Evolutionary conservation across 2,113 vertebrate species (phyloP).

Genomic region (Xenus cinereus): DNA sequence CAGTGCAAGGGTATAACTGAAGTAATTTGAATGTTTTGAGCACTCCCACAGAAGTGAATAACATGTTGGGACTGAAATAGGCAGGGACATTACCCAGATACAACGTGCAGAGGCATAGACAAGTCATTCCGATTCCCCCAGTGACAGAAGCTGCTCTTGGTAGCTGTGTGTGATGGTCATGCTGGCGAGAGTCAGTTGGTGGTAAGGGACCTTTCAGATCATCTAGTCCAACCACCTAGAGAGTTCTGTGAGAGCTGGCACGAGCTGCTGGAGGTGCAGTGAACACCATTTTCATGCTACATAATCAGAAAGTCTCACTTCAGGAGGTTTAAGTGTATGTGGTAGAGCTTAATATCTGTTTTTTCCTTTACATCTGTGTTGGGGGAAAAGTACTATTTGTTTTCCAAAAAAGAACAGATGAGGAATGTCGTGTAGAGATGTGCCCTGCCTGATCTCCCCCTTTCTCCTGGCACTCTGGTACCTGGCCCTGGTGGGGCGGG

Average conservation of each 20-base stretch:
- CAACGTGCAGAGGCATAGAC: accelerated
- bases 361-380: background rate
- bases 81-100: background rate
- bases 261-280: background rate
- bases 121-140: accelerated
- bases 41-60: accelerated
- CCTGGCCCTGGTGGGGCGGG: background rate
- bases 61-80: accelerated
- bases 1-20: background rate
- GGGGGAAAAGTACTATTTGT: background rate
- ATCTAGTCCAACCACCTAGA: too few species aligned
- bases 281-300: background rate
- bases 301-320: background rate
- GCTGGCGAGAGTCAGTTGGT: accelerated
- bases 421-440: background rate
- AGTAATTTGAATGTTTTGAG: background rate
- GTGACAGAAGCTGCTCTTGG: background rate
- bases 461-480: background rate
- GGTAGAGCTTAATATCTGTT: background rate
- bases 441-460: background rate
- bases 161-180: background rate
- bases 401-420: background rate
- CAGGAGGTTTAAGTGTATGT: background rate
- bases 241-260: background rate
- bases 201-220: too few species aligned